Evolutionary conservation across 1,140 invertebrate species (phyloP).

Genomic region (Carposina sasakii): DNA sequence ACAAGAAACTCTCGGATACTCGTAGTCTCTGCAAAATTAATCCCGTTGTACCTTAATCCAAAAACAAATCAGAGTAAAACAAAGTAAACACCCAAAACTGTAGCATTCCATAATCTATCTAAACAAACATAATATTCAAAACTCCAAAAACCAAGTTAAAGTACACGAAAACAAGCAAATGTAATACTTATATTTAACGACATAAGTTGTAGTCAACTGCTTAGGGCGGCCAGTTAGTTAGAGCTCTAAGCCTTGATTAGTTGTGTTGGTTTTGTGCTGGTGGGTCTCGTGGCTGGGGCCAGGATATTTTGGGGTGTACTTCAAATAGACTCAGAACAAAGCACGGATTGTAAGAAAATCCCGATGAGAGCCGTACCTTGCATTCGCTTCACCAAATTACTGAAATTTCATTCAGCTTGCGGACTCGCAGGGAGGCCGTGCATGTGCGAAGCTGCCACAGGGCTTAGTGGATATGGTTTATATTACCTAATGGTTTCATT

Average conservation of each 20-base stretch:
- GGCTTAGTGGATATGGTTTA: too few relatives aligned
- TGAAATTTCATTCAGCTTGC: constrained; percentile 68
- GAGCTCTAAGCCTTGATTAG: constrained; percentile 29
- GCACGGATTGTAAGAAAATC: constrained; percentile 63
- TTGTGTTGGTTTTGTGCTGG: constrained; percentile 15
- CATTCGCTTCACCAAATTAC: constrained; percentile 69
- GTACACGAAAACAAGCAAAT: constrained; percentile 15
- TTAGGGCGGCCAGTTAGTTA: constrained; percentile 29
- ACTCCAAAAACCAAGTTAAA: constrained; percentile 20
- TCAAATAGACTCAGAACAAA: constrained; percentile 62
- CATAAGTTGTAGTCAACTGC: too few relatives aligned
- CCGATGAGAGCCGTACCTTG: constrained; percentile 56
- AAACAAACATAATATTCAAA: constrained; percentile 37
- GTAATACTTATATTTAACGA: constrained; percentile 35
- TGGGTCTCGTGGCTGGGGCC: constrained; percentile 20
- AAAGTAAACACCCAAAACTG: constrained; percentile 28
- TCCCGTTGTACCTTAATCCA: not conserved
- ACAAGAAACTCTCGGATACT: too few relatives aligned
- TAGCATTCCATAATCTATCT: constrained; percentile 40
- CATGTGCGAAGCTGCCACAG: constrained; percentile 30
- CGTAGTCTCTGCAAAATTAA: too few relatives aligned
- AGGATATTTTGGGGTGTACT: constrained; percentile 31
- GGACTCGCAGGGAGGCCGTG: constrained; percentile 33
- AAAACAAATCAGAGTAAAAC: constrained; percentile 6
- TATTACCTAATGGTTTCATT: too few relatives aligned